Base-by-base conservation (phyloP, 2,888 invertebrate genomes). In the Temnothorax unifasciatus region DNA sequence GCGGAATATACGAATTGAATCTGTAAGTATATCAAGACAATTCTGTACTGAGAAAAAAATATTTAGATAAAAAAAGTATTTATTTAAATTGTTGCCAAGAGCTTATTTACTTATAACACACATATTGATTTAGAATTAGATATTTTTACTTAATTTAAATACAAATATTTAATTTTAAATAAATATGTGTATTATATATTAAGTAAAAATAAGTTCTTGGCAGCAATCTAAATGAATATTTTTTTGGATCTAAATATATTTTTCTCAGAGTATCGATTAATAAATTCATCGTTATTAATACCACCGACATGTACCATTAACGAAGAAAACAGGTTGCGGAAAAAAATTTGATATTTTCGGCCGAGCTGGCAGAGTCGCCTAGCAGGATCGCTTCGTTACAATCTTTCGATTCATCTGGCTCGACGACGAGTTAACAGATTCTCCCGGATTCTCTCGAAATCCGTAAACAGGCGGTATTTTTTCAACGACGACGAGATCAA, bases 401-500 rank as follows among this genome's bases (percentile, higher is more conserved):
- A 82, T 76, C 63, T 82, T 52, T 63, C 63, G 63, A 82, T 64
- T 77, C 73, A 73, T 81, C 73, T 73, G 47, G 8, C 59, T 44
- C 71, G 57, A 25, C 50, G 54, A 64, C 11, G n/a, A 52, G 63
- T 1, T 21, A 76, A 44, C 71, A 34, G 34, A 63, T 13, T 64
- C 64, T 47, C 34, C 13, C 84, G 61, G 44, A 63, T 15, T 64
- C 64, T 47, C 34, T 11, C 84, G 61, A 38, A 13, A 50, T 47
- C 25, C 44, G n/a, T 85, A 74, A 85, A 87, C 71, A 84, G 64
- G 54, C 47, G 21, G 66, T 54, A 52, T 74, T 84, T 86, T 86
- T 75, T 75, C 18, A 38, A 54, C 52, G 1, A 54, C 52, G 1
- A 41, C 59, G 44, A 68, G 64, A 87, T 82, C 84, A 81, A 87